A percentile compares a stretch with the other conserved stretches of the same genome.
phyloP scores from a whole-genome alignment of 2,888 invertebrate genomes.

The Villa cingulata region DNA sequence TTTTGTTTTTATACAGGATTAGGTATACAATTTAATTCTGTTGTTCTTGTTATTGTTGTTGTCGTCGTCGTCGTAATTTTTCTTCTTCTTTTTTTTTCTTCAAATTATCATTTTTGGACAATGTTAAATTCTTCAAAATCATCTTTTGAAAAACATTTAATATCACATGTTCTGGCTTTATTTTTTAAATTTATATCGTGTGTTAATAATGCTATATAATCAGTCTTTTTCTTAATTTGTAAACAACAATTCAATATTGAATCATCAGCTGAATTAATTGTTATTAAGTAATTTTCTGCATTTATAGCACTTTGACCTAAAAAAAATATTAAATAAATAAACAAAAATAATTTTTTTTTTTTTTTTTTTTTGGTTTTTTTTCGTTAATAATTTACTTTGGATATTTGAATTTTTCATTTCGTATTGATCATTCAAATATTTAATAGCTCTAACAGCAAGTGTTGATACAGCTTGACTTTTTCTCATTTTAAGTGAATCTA shows the following conservation, averaged over 20 bases:
- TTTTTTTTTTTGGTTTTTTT: neutral
- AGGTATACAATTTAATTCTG: no score
- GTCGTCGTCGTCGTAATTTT: no score
- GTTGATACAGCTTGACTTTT: constrained; percentile 16
- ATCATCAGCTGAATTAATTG: constrained; percentile 37
- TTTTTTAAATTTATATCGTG: constrained; percentile 41
- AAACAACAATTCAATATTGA: constrained; percentile 40
- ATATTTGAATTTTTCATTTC: constrained; percentile 10
- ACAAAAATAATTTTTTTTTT: neutral
- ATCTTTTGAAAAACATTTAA: constrained; percentile 27
- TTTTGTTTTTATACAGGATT: no score
- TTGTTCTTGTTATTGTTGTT: no score
- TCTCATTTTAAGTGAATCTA: constrained; percentile 37
- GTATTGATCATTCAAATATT: constrained; percentile 24
- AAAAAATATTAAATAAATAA: neutral
- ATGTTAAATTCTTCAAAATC: no score
- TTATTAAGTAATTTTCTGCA: constrained; percentile 31
- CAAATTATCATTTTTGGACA: no score
- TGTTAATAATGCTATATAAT: constrained; percentile 36
- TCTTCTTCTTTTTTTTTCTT: no score
- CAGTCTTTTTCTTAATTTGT: constrained; percentile 32
- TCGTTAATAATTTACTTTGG: neutral
- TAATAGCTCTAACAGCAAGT: constrained; percentile 23
- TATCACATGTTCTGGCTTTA: constrained; percentile 37
- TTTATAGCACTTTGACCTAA: constrained; percentile 39